Percentiles rank a stretch among this genome's conserved stretches.
Conservation (phyloP, 2,797 vertebrate species). For the Triplophysa bombifrons region DNA sequence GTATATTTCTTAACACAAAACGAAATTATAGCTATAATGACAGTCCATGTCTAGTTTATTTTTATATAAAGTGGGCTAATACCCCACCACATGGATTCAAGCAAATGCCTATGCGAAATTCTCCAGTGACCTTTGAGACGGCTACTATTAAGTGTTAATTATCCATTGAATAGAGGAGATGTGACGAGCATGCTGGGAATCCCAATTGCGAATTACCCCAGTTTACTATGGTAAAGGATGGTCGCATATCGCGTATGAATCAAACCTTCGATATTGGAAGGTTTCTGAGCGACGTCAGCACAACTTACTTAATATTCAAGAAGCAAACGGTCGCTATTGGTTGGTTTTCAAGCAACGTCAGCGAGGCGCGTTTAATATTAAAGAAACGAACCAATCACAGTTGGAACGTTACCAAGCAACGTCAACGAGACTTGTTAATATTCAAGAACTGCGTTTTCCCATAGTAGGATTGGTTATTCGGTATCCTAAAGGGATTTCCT, state of each 20-base stretch:
- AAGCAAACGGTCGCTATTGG: not conserved
- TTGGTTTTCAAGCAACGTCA: not conserved
- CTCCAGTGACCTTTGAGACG: not conserved
- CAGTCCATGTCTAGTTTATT: not conserved
- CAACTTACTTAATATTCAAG: not conserved
- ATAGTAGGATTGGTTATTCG: slow-evolving; percentile 15
- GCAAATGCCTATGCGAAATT: not conserved
- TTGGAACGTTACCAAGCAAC: not conserved
- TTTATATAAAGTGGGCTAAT: slow-evolving; percentile 40
- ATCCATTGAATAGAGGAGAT: slow-evolving; percentile 5
- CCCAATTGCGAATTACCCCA: not conserved
- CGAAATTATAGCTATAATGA: not conserved
- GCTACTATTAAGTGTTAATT: slow-evolving; percentile 24
- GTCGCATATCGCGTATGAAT: not conserved
- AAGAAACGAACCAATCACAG: not conserved
- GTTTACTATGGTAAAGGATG: slow-evolving; percentile 5
- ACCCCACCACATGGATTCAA: not conserved
- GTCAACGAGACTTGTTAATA: not conserved
- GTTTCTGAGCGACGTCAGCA: not conserved
- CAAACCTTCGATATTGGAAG: not conserved
- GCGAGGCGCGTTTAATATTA: not conserved
- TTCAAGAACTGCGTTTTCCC: not conserved
- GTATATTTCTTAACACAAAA: not conserved
- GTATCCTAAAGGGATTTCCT: not conserved
- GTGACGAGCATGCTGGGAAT: not conserved